Evolutionary conservation across 2,797 vertebrate genomes (phyloP).

Genomic region (Cephalopachus bancanus): DNA sequence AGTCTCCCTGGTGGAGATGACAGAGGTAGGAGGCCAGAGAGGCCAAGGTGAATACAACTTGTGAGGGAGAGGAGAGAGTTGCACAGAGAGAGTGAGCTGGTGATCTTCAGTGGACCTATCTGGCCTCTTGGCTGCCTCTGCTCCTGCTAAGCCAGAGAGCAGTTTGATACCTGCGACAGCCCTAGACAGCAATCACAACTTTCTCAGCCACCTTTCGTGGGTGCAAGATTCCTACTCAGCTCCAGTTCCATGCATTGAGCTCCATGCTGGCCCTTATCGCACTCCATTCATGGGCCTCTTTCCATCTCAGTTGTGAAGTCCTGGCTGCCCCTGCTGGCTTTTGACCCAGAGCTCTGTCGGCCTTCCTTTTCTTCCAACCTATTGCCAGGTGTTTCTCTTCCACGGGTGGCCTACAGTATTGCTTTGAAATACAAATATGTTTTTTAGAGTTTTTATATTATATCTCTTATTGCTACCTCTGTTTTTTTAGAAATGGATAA

Average conservation of each 20-base stretch:
- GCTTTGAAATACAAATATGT: not conserved
- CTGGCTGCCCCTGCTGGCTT: not conserved
- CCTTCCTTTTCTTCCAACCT: not conserved
- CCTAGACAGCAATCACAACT: fast-evolving
- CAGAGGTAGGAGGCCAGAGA: not conserved
- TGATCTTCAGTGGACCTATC: fast-evolving
- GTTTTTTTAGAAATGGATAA: not conserved
- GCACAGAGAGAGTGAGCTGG: fast-evolving
- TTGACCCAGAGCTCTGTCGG: not conserved
- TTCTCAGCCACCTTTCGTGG: not conserved
- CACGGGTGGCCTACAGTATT: fast-evolving
- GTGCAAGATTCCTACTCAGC: not conserved
- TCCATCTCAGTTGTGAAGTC: not conserved
- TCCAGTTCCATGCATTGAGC: not conserved
- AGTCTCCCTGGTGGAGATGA: not conserved
- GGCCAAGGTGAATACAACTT: fast-evolving
- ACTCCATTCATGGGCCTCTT: fast-evolving
- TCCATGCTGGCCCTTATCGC: not conserved
- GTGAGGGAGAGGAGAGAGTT: no score
- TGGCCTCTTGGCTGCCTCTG: not conserved
- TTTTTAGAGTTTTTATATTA: not conserved
- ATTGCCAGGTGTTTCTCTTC: not conserved
- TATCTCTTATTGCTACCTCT: not conserved
- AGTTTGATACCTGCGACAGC: fast-evolving
- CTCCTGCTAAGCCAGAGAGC: not conserved